Evolutionary conservation across 2,888 invertebrate genomes (phyloP).

Genomic region (Formica aserva): DNA sequence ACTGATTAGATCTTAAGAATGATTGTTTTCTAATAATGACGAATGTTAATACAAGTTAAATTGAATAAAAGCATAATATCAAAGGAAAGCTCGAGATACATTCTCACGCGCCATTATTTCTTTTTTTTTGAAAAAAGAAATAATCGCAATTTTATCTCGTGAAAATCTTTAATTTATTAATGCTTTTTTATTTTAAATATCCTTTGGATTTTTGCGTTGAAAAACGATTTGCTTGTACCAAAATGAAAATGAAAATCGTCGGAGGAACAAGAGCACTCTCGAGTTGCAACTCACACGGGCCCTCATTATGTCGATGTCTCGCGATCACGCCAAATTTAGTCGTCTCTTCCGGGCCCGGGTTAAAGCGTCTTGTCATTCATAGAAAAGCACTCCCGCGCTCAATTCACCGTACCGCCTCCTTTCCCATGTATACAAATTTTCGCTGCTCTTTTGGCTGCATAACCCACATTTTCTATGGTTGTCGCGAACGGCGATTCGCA

Average conservation of each 20-base stretch:
- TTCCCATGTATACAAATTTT: conserved; percentile 84
- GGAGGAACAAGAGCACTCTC: conserved; percentile 54
- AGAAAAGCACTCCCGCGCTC: conserved; percentile 69
- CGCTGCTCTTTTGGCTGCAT: conserved; percentile 84
- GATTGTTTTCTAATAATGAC: background rate
- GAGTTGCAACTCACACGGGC: conserved; percentile 38
- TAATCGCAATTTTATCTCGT: background rate
- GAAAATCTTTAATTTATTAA: background rate
- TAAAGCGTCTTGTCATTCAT: conserved; percentile 69
- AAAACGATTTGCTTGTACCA: background rate
- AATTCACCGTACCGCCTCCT: conserved; percentile 76
- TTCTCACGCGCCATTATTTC: background rate
- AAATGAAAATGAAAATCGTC: conserved; percentile 2
- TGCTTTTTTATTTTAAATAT: background rate
- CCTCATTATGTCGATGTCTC: conserved; percentile 77
- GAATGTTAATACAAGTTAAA: no score
- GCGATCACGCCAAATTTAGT: conserved; percentile 83
- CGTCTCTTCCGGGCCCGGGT: conserved; percentile 63
- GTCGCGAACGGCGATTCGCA: conserved; percentile 73
- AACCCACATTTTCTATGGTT: conserved; percentile 85
- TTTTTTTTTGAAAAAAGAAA: background rate
- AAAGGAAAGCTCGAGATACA: background rate
- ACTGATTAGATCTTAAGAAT: no score
- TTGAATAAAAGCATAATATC: background rate
- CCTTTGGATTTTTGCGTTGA: background rate